phyloP scores from a whole-genome alignment of 1,140 invertebrate species.

The Lepidurus couesii region DNA sequence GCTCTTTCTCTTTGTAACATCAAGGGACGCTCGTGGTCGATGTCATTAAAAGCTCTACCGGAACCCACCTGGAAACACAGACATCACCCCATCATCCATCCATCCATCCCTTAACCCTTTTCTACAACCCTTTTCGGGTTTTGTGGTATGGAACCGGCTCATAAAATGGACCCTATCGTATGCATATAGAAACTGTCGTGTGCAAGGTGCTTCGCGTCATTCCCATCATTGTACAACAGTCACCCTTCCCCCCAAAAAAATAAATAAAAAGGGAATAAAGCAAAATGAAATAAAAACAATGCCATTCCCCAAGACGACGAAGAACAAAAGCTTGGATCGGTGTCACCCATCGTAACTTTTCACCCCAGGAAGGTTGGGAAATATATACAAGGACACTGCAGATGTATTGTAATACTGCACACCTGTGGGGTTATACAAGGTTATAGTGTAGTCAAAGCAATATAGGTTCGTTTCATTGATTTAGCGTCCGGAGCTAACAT shows the following conservation, averaged over 20 bases:
- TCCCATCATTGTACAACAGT: background rate
- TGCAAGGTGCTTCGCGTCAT: constrained; percentile 3
- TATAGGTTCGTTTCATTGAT: background rate
- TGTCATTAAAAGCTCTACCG: background rate
- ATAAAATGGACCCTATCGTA: background rate
- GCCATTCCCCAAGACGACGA: background rate
- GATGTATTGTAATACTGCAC: background rate
- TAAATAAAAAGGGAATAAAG: background rate
- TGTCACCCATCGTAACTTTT: background rate
- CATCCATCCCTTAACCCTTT: background rate
- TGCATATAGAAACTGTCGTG: background rate
- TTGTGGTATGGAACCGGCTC: background rate
- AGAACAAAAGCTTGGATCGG: constrained; percentile 15
- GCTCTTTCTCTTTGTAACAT: background rate
- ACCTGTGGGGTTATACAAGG: background rate
- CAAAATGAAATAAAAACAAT: background rate
- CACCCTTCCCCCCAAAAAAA: too few relatives aligned
- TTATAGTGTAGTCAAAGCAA: background rate
- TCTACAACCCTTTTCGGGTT: background rate
- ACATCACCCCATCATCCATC: background rate
- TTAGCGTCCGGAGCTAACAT: background rate
- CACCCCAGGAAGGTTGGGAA: too few relatives aligned
- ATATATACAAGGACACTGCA: too few relatives aligned
- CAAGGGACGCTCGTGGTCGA: background rate
- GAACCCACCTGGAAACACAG: background rate